Evolutionary conservation across 2,113 vertebrate species (phyloP).

Genomic region (Trogon melanurus): DNA sequence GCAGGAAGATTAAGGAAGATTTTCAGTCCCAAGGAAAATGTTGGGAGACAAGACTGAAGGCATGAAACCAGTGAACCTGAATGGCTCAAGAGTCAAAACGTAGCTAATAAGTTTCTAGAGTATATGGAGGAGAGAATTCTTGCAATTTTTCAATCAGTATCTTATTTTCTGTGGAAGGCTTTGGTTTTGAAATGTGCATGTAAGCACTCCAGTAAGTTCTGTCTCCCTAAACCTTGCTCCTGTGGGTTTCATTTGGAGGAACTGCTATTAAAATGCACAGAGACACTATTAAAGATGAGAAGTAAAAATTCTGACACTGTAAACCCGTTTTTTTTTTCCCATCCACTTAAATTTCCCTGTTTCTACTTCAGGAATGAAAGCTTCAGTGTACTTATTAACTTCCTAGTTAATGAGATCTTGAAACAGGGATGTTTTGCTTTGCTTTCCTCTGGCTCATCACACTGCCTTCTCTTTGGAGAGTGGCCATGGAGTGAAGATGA

Average conservation of each 20-base stretch:
- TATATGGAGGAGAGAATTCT: neutral
- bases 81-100: neutral
- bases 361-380: slow-evolving; percentile 53
- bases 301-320: neutral
- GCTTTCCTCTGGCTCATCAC: slow-evolving; percentile 50
- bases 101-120: neutral
- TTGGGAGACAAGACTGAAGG: neutral
- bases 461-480: slow-evolving; percentile 36
- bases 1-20: neutral
- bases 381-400: slow-evolving; percentile 59
- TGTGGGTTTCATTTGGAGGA: neutral
- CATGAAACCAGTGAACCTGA: neutral
- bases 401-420: slow-evolving; percentile 60
- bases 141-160: neutral
- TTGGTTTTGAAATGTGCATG: neutral
- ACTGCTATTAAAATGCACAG: neutral
- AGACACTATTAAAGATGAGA: slow-evolving; percentile 1
- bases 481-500: slow-evolving; percentile 41
- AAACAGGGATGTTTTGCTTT: slow-evolving; percentile 5
- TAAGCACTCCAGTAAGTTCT: neutral
- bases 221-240: slow-evolving; percentile 21
- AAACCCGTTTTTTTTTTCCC: neutral
- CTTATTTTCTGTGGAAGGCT: neutral
- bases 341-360: neutral
- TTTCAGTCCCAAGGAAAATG: neutral